A percentile compares a stretch with the other conserved stretches of the same genome.
phyloP scores from a whole-genome alignment of 2,797 vertebrate species.

The Pogonophryne albipinna region DNA sequence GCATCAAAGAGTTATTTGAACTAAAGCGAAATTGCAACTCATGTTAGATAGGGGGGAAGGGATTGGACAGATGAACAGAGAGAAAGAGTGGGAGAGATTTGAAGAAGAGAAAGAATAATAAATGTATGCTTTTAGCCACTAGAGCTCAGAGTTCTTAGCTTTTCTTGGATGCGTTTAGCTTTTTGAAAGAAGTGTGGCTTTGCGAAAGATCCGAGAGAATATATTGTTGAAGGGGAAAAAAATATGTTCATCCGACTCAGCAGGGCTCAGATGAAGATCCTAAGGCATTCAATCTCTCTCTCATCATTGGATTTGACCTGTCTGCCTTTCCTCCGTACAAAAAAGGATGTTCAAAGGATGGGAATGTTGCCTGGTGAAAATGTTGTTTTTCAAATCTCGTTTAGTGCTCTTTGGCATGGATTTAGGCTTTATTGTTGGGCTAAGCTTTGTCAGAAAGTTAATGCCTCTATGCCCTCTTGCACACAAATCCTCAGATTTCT shows the following conservation, averaged over 20 bases:
- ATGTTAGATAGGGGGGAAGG: not conserved
- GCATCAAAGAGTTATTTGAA: conserved; percentile 33
- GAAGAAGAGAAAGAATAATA: conserved; percentile 25
- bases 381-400: conserved; percentile 68
- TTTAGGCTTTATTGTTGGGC: conserved; percentile 72
- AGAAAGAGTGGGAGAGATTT: conserved; percentile 14
- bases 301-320: conserved; percentile 44
- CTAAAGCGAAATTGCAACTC: conserved; percentile 24
- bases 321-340: conserved; percentile 26
- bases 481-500: conserved; percentile 69
- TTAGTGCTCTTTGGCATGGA: conserved; percentile 66
- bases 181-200: conserved; percentile 16
- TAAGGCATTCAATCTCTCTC: conserved; percentile 32
- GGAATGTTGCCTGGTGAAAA: conserved; percentile 46
- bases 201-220: conserved; percentile 23
- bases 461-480: conserved; percentile 68
- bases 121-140: conserved; percentile 15
- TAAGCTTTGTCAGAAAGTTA: conserved; percentile 75
- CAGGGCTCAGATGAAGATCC: conserved; percentile 37
- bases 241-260: conserved; percentile 41
- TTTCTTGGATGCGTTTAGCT: conserved; percentile 12
- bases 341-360: conserved; percentile 31
- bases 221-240: conserved; percentile 11
- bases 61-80: not conserved
- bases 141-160: conserved; percentile 16